Evolutionary conservation across 2,888 invertebrate genomes (phyloP).

Genomic region (Laspeyria flexula): DNA sequence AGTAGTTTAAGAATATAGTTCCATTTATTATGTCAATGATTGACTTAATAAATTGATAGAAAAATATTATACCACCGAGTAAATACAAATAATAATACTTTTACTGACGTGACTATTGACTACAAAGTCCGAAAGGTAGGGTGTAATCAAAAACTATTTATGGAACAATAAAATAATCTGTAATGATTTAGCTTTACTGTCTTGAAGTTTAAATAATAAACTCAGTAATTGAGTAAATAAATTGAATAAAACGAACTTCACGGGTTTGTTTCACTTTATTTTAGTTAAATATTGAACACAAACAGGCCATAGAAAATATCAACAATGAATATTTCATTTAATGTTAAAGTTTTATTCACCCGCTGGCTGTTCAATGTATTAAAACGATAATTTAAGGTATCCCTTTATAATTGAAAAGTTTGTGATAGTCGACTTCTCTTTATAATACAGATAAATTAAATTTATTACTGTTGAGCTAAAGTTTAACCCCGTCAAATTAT

Average conservation of each 20-base stretch:
- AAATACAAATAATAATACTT: too few relatives aligned
- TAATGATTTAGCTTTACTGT: too few relatives aligned
- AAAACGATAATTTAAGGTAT: conserved; percentile 15
- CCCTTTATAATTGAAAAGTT: conserved; percentile 36
- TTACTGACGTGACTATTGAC: too few relatives aligned
- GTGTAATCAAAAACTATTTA: too few relatives aligned
- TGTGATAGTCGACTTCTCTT: conserved; percentile 2
- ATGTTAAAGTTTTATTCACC: conserved; percentile 24
- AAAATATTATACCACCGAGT: too few relatives aligned
- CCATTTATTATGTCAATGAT: too few relatives aligned
- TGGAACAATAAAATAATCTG: too few relatives aligned
- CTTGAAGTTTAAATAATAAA: too few relatives aligned
- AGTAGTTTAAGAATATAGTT: too few relatives aligned
- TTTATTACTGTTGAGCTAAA: not conserved
- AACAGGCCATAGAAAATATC: conserved; percentile 16
- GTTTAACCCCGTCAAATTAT: not conserved
- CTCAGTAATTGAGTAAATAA: too few relatives aligned
- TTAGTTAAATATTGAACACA: conserved; percentile 11
- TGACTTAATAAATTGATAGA: too few relatives aligned
- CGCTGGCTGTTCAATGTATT: conserved; percentile 11
- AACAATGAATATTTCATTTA: conserved; percentile 36
- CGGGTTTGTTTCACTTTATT: conserved; percentile 22
- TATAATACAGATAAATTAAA: not conserved
- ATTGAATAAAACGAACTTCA: not conserved
- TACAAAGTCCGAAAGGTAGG: too few relatives aligned